These are phyloP conservation scores for Oxyura jamaicensis DNA, from an alignment of 2,113 vertebrate genomes.

Conservation along the genomic window DNA sequence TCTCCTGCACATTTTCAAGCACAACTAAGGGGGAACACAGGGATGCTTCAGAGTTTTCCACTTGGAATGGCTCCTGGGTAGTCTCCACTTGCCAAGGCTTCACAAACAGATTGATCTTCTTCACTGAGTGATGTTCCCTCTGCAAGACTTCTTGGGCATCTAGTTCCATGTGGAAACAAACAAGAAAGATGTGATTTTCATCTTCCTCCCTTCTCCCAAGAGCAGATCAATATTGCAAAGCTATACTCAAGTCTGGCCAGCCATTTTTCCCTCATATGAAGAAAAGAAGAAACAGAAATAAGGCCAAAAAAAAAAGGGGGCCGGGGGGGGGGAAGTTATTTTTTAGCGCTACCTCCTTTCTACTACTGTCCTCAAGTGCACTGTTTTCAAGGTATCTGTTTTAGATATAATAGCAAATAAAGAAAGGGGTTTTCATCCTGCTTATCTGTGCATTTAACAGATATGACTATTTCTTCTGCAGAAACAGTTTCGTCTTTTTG, in stretches of 20 bases:
- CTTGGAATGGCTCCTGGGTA: not conserved
- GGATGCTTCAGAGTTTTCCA: not conserved
- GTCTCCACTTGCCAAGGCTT: not conserved
- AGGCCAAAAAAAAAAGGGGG: not conserved
- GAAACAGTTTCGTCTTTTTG: not conserved
- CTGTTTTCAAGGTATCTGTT: no score
- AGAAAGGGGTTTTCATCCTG: not conserved
- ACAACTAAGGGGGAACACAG: constrained; percentile 44
- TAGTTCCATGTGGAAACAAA: constrained; percentile 32
- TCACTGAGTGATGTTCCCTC: not conserved
- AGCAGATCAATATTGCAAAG: not conserved
- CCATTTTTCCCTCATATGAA: rapidly evolving
- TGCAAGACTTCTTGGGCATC: constrained; percentile 57
- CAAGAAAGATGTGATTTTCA: not conserved
- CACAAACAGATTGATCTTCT: constrained; percentile 22
- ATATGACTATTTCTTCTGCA: not conserved
- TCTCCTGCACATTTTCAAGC: constrained; percentile 78
- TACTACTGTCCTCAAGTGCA: not conserved
- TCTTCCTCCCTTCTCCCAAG: not conserved
- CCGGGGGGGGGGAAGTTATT: no score
- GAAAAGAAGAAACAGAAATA: not conserved
- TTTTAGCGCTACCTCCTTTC: not conserved
- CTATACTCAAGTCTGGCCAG: not conserved
- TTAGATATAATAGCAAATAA: not conserved
- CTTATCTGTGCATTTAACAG: not conserved